Evolutionary conservation across 2,888 invertebrate species (phyloP), one percentile per base, ranked within the genome.

Genomic region (Leptinotarsa juncta): DNA sequence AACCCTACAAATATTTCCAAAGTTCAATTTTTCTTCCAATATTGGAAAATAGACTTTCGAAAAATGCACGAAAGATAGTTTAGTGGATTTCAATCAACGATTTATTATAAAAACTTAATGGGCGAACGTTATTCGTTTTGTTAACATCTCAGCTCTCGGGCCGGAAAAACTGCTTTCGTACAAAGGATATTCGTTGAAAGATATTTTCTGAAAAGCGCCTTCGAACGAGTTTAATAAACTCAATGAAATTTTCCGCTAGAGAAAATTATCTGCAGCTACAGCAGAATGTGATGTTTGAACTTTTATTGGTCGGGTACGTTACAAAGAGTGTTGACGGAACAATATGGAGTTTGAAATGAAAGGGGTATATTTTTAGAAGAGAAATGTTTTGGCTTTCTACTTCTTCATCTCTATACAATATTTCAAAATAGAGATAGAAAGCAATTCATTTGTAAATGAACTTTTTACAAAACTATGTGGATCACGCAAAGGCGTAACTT

Each of bases 171-270:
- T 57, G 23, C 57, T 23, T 23, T 15, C 14, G 1, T 57, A 57
- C 57, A 57, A 57, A 57, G 57, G 57, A 57, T 5, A 57, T 23
- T 57, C 57, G 57, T 57, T 26, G 14, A 23, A 57, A 20, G 57
- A 57, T 57, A 23, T 51, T 51, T 2, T 51, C n/a, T 4, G 4
- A 4, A 51, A 51, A 2, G 15, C 51, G 51, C 51, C 51, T n/a
- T 51, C 51, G 3, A 51, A 51, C 5, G 51, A 51, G n/a, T 51
- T 51, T 51, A 51, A 14, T 51, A n/a, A n/a, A 51, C 4, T 14
- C n/a, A 51, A 4, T 51, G 51, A 51, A 51, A 51, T 51, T 51
- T 51, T 51, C 16, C 42, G 42, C 42, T 12, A 10, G 42, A 42
- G 42, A 10, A 42, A 42, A 42, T 42, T 42, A 42, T 42, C 42